Evolutionary conservation across 2,797 vertebrate genomes (phyloP).

Genomic region (Melopsittacus undulatus): DNA sequence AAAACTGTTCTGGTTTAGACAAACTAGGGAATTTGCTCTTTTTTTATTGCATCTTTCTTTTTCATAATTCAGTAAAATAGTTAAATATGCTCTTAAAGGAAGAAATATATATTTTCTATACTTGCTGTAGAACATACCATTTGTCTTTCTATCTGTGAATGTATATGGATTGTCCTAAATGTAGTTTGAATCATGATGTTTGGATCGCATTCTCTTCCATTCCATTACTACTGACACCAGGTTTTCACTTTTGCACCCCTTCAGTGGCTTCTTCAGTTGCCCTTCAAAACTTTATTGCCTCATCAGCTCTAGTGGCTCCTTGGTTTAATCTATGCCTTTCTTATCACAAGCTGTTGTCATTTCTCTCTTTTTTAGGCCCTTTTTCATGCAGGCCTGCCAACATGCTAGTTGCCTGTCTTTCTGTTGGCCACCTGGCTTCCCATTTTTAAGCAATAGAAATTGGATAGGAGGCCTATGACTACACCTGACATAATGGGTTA

Average conservation of each 20-base stretch:
- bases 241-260: background rate
- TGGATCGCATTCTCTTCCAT: background rate
- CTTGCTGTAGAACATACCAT: fast-evolving
- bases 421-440: background rate
- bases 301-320: background rate
- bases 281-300: background rate
- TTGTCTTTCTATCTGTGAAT: background rate
- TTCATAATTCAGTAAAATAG: background rate
- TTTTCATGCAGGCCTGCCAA: background rate
- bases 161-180: background rate
- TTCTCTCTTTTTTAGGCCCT: background rate
- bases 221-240: background rate
- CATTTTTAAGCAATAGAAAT: background rate
- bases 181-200: background rate
- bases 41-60: background rate
- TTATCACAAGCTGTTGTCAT: background rate
- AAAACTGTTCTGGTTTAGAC: background rate
- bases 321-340: background rate
- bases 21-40: background rate
- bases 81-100: background rate
- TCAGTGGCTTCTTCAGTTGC: background rate
- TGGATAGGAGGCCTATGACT: background rate
- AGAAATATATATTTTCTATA: background rate
- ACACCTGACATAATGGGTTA: background rate
- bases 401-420: background rate